phyloP scores from a whole-genome alignment of 2,888 invertebrate genomes.

The Caenorhabditis afra region DNA sequence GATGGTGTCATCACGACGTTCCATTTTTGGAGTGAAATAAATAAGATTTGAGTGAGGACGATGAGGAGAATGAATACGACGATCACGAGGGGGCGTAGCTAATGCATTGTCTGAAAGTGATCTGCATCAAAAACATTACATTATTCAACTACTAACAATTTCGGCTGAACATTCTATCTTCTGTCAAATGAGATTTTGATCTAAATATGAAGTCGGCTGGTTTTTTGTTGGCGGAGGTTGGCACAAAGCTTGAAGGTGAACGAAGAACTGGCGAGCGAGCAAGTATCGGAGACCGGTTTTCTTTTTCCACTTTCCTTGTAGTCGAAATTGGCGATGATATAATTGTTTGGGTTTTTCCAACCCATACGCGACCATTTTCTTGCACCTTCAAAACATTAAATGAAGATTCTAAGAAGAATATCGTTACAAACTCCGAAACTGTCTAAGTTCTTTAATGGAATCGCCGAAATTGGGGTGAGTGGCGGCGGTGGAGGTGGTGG shows the following conservation, averaged over 20 bases:
- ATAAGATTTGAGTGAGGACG: slow-evolving; percentile 36
- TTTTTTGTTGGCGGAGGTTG: not conserved
- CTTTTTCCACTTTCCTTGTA: not conserved
- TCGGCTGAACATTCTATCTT: slow-evolving; percentile 20
- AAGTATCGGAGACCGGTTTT: slow-evolving; percentile 40
- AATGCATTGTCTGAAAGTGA: slow-evolving; percentile 24
- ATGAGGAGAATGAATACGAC: slow-evolving; percentile 13
- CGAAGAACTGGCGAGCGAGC: slow-evolving; percentile 40
- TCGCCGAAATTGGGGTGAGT: slow-evolving; percentile 17
- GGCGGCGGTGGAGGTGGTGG: not conserved
- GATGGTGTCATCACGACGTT: not conserved
- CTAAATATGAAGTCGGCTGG: slow-evolving; percentile 33
- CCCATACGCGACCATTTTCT: slow-evolving; percentile 49
- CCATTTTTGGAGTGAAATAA: slow-evolving; percentile 32
- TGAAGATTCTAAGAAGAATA: not conserved
- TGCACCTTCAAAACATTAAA: slow-evolving; percentile 13
- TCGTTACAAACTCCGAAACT: slow-evolving; percentile 35
- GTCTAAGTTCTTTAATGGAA: slow-evolving; percentile 41
- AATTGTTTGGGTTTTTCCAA: slow-evolving; percentile 37
- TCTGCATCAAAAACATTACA: not conserved
- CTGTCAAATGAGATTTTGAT: slow-evolving; percentile 52
- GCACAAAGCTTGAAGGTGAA: slow-evolving; percentile 14
- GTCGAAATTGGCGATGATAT: slow-evolving; percentile 26
- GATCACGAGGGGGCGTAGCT: slow-evolving; percentile 44
- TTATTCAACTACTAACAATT: slow-evolving; percentile 28